A percentile compares a stretch with the other conserved stretches of the same genome.
These are phyloP conservation scores for Enteromius trimaculatus DNA, from an alignment of 2,797 vertebrate genomes.

Conservation along the genomic window DNA sequence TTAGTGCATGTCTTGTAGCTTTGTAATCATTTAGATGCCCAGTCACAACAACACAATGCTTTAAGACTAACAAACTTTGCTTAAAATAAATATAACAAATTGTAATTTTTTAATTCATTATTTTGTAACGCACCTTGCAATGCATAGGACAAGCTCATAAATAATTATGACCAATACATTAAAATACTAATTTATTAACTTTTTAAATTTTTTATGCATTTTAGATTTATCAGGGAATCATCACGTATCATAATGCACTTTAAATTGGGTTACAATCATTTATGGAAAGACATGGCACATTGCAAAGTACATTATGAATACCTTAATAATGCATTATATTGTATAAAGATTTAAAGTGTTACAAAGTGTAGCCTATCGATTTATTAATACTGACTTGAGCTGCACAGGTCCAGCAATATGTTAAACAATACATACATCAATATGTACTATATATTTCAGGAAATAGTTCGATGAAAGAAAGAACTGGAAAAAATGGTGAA, in stretches of 20 bases:
- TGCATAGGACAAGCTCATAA: background rate
- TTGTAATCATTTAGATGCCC: background rate
- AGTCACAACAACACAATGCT: too few species aligned
- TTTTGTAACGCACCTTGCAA: background rate
- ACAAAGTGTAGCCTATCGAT: background rate
- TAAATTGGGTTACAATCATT: background rate
- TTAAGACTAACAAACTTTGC: background rate
- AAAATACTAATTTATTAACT: background rate
- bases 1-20: background rate
- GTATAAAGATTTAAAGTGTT: background rate
- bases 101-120: background rate
- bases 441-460: background rate
- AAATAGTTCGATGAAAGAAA: background rate
- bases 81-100: background rate
- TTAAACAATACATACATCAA: background rate
- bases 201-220: background rate
- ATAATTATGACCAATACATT: background rate
- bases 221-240: background rate
- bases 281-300: background rate
- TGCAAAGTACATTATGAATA: background rate
- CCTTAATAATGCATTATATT: background rate
- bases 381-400: background rate
- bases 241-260: background rate
- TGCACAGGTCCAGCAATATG: background rate
- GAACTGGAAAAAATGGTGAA: too few species aligned